Evolutionary conservation across 2,113 vertebrate species (phyloP).

Genomic region (Mixornis gularis): DNA sequence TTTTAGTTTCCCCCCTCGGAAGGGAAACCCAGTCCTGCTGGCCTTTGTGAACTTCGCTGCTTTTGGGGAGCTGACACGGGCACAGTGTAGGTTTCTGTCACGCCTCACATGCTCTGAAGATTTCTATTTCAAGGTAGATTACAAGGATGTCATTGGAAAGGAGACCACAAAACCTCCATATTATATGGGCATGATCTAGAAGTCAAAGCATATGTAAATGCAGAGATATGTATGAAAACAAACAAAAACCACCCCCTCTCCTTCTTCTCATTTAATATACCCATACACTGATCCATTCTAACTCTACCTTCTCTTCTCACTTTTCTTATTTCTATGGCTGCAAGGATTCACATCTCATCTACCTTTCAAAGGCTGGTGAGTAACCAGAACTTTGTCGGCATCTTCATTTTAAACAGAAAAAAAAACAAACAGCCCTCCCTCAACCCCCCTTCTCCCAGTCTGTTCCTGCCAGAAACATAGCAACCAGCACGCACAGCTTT

Average conservation of each 20-base stretch:
- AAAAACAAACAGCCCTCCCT: conserved; percentile 34
- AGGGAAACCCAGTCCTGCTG: conserved; percentile 13
- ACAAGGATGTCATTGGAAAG: conserved; percentile 17
- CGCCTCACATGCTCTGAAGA: background rate
- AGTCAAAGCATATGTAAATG: background rate
- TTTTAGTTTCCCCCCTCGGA: background rate
- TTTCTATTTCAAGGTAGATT: conserved; percentile 45
- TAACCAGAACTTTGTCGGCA: conserved; percentile 54
- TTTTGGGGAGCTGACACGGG: background rate
- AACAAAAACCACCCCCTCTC: conserved; percentile 4
- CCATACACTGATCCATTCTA: background rate
- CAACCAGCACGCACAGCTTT: conserved; percentile 51
- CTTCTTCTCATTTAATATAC: background rate
- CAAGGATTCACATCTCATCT: conserved; percentile 41
- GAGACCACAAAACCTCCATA: conserved; percentile 5
- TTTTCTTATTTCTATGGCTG: background rate
- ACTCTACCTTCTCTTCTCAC: background rate
- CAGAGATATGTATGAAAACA: conserved; percentile 18
- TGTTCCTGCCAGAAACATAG: conserved; percentile 57
- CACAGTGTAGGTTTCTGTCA: background rate
- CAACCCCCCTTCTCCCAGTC: conserved; percentile 22
- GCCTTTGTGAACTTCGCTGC: background rate
- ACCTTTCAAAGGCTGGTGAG: conserved; percentile 57
- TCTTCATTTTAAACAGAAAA: conserved; percentile 49
- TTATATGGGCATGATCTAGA: conserved; percentile 45